Base-by-base conservation (phyloP, 1,140 invertebrate genomes). In the Trachelipus rathkii region DNA sequence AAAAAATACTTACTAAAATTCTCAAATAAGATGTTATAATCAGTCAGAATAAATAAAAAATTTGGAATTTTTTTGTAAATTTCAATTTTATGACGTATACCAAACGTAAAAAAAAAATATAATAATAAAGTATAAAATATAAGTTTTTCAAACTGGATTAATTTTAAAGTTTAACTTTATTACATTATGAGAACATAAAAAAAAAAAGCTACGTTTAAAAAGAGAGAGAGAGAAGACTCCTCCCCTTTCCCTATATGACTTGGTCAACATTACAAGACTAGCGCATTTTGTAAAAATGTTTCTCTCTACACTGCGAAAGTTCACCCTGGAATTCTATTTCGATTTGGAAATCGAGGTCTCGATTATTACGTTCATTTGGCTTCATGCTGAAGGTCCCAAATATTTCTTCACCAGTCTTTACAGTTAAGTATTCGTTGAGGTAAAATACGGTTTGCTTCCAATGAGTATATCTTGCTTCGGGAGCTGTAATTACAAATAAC, bases 391-490 rank as follows among this genome's bases (percentile, higher is more conserved):
- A 97, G 5, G 89, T 89, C 23, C 98, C 97, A 68, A 88, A 90
- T 67, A 99, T 92, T 84, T 96, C 94, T 85, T 99, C 97, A 21
- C 92, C 87, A 82, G 94, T 95, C 83, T 96, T 96, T 3, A 96
- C 94, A 9, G 95, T 96, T 87, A 98, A 90, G 82, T 97, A 96
- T 77, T 98, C 93, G 82, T 98, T 93, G 81, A 99, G 91, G 85
- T 99, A 99, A 85, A 99, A 99, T 8, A 99, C 96, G 0, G 97
- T 99, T 86, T 99, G 97, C 86, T 99, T 99, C 97, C 97, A 99
- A 84, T 99, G 97, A 6, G 98, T 99, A 84, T 99, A 99, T 7
- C 92, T 92, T 5, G 94, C 92, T 83, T 99, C 96, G 0, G 98
- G 98, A 0, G 95, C 95, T 79, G 79, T 6, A 33, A 33, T 33